Evolutionary conservation across 2,113 vertebrate genomes (phyloP), one percentile per base, ranked within the genome.

Genomic region (Lathamus discolor): DNA sequence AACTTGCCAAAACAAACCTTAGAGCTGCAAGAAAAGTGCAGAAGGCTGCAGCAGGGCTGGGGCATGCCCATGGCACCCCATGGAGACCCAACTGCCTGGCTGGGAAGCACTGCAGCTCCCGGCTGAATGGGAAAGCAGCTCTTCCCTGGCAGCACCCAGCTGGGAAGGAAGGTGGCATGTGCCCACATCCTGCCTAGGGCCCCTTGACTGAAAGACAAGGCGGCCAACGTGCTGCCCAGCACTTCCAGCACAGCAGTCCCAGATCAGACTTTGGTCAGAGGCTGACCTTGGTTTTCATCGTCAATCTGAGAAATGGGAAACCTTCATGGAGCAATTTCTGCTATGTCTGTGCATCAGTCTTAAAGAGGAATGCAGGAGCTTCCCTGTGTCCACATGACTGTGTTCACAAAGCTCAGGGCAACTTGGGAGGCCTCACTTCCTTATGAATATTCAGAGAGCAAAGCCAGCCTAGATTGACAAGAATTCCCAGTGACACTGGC

Each of bases 141-240:
- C 46, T 62, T 2, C 28, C 59, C 14, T 39, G 7, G 39, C 64
- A 23, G 39, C 33, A 12, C n/a, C 31, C 1, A 0, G 14, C 28
- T 3, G 0, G 24, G 9, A 35, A 52, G 6, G 63, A 76, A 33
- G 67, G 19, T 44, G 52, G n/a, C 0, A 1, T 33, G 80, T 43
- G 44, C 37, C 76, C 1, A 0, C 19, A 9, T n/a, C 31, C 68
- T 86, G 91, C 52, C 41, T 8, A 11, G 9, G 17, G 13, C 10
- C 17, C 19, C 27, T 7, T 59, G 31, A 46, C 29, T 5, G 2
- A 51, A 61, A 64, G 8, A 18, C 25, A n/a, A 10, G 13, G 61
- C 49, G 74, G 49, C 18, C 2, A 0, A 0, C 0, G 1, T 43
- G 55, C n/a, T 24, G 6, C 15, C 35, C 43, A 54, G 63, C 39